These are phyloP conservation scores for Esox niger DNA, from an alignment of 2,113 vertebrate species.

Conservation along the genomic window DNA sequence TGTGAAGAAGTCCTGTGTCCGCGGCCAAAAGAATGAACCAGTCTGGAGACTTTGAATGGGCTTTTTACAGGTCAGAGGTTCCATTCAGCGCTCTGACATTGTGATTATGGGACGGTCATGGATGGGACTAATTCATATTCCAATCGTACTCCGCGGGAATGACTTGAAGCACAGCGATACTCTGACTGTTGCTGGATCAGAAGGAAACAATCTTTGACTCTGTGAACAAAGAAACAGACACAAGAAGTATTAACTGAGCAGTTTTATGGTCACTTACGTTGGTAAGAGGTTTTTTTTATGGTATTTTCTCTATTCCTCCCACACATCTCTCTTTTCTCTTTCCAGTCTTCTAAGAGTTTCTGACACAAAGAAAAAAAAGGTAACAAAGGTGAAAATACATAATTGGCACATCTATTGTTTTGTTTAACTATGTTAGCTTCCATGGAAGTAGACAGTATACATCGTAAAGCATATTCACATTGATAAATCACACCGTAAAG, in stretches of 20 bases:
- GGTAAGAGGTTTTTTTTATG: background rate
- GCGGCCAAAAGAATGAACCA: constrained; percentile 86
- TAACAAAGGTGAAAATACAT: too few species aligned
- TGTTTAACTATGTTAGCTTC: background rate
- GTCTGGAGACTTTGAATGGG: constrained; percentile 90
- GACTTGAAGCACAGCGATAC: constrained; percentile 86
- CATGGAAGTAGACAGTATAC: background rate
- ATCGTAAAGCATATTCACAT: background rate
- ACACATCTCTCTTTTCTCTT: background rate
- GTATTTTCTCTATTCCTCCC: background rate
- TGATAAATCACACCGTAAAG: too few species aligned
- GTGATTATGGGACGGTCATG: constrained; percentile 93
- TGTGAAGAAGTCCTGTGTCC: constrained; percentile 91
- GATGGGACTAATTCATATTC: constrained; percentile 99
- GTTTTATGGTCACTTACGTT: constrained; percentile 20
- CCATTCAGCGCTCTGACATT: constrained; percentile 90
- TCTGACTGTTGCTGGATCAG: constrained; percentile 59
- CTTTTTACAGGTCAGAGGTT: constrained; percentile 96
- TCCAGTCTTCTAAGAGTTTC: too few species aligned
- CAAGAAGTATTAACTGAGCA: constrained; percentile 19
- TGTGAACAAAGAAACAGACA: constrained; percentile 41
- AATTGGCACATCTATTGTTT: background rate
- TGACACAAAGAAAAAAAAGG: too few species aligned
- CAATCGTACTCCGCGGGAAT: constrained; percentile 87
- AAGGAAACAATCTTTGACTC: constrained; percentile 44